Base-by-base conservation (phyloP, 2,113 vertebrate genomes). In the Caloenas nicobarica region DNA sequence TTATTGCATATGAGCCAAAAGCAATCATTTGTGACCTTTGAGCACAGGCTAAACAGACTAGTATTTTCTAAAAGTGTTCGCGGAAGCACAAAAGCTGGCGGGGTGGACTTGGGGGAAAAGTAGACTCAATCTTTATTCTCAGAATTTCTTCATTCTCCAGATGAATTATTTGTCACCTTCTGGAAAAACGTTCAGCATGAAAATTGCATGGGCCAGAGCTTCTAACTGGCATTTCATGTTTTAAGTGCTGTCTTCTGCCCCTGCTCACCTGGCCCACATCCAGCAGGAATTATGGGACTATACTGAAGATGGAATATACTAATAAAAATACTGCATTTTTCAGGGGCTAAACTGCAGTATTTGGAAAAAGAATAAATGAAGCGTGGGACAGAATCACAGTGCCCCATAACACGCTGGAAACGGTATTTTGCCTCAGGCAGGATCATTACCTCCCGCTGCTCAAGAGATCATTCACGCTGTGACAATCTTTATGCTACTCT, bases 381-480 rank as follows among this genome's bases (percentile, higher is more conserved):
- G 83, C 65, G 54, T 89, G 86, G 88, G 81, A 91, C 76, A 81
- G 50, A 80, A 87, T 56, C 53, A 58, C 58, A 42, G 58, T 14
- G 34, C 26, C 93, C 89, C 13, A 2, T 25, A 82, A 72, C 23
- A 58, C 9, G 36, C 81, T 57, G 29, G 70, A 54, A 92, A 83
- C 1, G 0, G n/a, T 11, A 42, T 62, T 92, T 70, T 72, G 77
- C 91, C 68, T 94, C 54, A 38, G 86, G 83, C 83, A 91, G 86
- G 80, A 86, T 95, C 93, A 94, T 93, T 89, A 88, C 90, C 86
- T 90, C 86, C 81, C 44, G 50, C 90, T 69, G 88, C 70, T 92
- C 77, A 46, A 29, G 84, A 86, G 88, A 92, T 79, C 82, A 84
- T 57, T 95, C 95, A 96, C 84, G 73, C 91, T 91, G 86, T 65